Evolutionary conservation across 2,888 invertebrate genomes (phyloP), one percentile per base, ranked within the genome.

Genomic region (Apamea monoglypha): DNA sequence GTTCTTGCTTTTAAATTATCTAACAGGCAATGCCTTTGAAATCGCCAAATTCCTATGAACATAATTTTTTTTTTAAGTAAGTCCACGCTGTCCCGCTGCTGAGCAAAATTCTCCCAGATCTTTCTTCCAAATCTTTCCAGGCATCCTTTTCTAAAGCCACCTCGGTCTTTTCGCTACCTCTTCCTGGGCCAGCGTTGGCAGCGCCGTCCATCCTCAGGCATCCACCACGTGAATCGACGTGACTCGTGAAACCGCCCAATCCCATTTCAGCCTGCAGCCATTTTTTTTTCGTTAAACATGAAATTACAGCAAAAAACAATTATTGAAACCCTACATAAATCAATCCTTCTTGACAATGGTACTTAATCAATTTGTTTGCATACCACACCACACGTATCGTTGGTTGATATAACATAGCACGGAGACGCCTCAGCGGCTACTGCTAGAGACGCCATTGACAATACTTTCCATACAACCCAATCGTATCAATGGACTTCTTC

Each of bases 381-480:
- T 40, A 56, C 47, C 63, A n/a, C 29, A 50, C 50, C 21, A 32
- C 16, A 10, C 16, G 25, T 50, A 61, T 63, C 67, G 44, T 50
- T 25, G 85, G 76, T 74, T 85, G 76, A 85, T 74, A 74, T 32
- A 82, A 74, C 66, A 73, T 10, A 36, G 36, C 36, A 14, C 10
- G 36, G 14, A 21, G 40, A 56, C 29, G 7, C 29, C 21, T 29
- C 53, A 2, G 53, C 36, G 4, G 74, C 40, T 40, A 12, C 56
- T 32, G 12, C 7, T 44, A 75, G 6, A 29, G 40, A 56, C 16
- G 29, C 12, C 32, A 56, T 12, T 56, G 36, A 40, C 50, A 73
- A 74, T 29, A 56, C 12, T 56, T 29, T 53, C 8, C 53, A 12
- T 16, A 40, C 25, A 18, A 69, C 14, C 18, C 32, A 72, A 29